These are phyloP conservation scores for Harpagoxenus sublaevis DNA, from an alignment of 2,888 invertebrate species.

Conservation along the genomic window DNA sequence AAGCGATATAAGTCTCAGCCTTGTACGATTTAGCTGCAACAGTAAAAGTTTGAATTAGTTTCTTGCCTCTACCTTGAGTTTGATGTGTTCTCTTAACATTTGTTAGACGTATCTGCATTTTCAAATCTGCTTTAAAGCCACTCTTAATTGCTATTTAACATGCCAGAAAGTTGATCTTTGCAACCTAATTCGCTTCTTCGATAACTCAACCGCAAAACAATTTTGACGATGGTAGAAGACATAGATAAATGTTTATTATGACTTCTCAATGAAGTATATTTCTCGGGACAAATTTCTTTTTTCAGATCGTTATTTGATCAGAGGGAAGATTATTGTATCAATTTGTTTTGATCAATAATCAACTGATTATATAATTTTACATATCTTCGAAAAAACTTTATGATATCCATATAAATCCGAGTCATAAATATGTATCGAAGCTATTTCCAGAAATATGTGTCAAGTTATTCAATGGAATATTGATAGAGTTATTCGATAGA, in stretches of 20 bases:
- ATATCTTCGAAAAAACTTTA: constrained; percentile 5
- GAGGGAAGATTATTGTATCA: background rate
- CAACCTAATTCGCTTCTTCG: constrained; percentile 28
- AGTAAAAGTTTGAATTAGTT: constrained; percentile 81
- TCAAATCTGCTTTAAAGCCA: constrained; percentile 30
- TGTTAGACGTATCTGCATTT: constrained; percentile 27
- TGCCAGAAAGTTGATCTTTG: constrained; percentile 16
- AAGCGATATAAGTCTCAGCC: constrained; percentile 67
- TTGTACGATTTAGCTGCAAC: constrained; percentile 60
- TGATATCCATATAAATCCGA: background rate
- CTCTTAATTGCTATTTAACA: constrained; percentile 38
- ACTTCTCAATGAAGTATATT: background rate
- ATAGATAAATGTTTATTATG: background rate
- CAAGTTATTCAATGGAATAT: constrained; percentile 49
- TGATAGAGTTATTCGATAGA: constrained; percentile 44
- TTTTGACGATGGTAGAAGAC: background rate
- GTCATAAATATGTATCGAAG: constrained; percentile 42
- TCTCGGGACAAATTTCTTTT: background rate
- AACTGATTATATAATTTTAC: background rate
- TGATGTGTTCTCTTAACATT: constrained; percentile 46
- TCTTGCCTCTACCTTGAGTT: constrained; percentile 69
- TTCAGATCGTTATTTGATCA: background rate
- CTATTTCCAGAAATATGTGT: constrained; percentile 36
- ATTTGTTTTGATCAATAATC: constrained; percentile 5
- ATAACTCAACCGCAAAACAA: constrained; percentile 8